A percentile compares a stretch with the other conserved stretches of the same genome.
These are phyloP conservation scores for Luscinia luscinia DNA, from an alignment of 2,797 vertebrate genomes.

Conservation along the genomic window DNA sequence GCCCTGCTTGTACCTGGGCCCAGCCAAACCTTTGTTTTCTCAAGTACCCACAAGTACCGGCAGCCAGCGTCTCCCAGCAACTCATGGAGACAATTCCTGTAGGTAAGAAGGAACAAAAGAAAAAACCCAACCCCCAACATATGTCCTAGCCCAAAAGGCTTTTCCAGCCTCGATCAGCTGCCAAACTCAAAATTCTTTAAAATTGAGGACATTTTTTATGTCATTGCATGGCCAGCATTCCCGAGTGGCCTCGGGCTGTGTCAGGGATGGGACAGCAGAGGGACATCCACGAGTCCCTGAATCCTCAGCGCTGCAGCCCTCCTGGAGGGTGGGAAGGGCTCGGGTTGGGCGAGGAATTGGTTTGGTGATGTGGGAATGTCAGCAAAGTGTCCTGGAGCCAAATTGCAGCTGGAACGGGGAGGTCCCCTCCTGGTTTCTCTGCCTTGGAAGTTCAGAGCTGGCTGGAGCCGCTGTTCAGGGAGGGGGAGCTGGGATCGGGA, in stretches of 20 bases:
- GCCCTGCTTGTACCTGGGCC: too few species aligned
- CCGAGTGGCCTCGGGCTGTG: background rate
- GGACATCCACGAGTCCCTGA: background rate
- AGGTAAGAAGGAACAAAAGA: too few species aligned
- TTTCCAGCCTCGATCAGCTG: background rate
- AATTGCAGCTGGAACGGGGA: background rate
- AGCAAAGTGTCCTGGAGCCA: background rate
- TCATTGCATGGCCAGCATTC: background rate
- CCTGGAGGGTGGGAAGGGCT: accelerated
- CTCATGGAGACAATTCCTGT: too few species aligned
- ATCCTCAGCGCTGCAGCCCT: background rate
- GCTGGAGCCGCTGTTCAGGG: background rate
- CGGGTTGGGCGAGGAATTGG: background rate
- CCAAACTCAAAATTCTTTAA: background rate
- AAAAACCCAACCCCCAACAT: too few species aligned
- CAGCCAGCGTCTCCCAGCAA: too few species aligned
- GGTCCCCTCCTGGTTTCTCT: background rate
- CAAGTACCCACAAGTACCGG: too few species aligned
- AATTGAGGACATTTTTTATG: background rate
- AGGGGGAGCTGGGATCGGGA: background rate
- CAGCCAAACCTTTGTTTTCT: too few species aligned
- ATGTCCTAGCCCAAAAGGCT: background rate
- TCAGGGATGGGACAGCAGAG: background rate
- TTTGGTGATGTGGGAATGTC: background rate
- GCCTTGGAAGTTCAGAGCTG: background rate